Base-by-base conservation (phyloP, 2,797 vertebrate genomes). In the Eutrigla gurnardus region DNA sequence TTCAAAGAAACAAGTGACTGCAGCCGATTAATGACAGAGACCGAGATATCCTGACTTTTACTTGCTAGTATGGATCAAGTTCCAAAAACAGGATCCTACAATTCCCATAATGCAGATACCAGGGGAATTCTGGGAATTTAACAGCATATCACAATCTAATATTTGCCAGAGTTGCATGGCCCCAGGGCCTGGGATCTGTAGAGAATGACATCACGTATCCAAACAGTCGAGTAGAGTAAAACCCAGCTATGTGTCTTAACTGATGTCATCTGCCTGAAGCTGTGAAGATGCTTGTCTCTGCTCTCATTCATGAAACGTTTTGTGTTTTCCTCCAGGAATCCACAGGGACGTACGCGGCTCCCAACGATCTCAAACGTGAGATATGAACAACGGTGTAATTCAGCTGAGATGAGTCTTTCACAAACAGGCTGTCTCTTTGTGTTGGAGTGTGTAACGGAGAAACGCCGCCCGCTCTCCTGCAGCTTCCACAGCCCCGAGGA, bases 391-490 rank as follows among this genome's bases (percentile, higher is more conserved):
- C 47, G 55, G 57, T 6, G 47, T 65, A 66, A 82, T 73, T 85
- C 64, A 45, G n/a, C n/a, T 60, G 25, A 74, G 86, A 71, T 49
- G 35, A 77, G 59, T 53, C 50, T 76, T 72, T 77, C 39, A 73
- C 78, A 82, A 88, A 80, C 59, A 85, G 82, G 52, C 73, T 83
- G 79, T 73, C 47, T 82, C 79, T 88, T 88, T 87, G 81, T 90
- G 88, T 73, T 64, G 77, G 50, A 73, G 72, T 67, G 81, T 87
- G 77, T 79, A 75, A 83, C 62, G 47, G 32, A 85, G 84, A 75
- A 81, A 70, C 39, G 25, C 9, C 70, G 70, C 84, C 83, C 77
- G 76, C 60, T 70, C 60, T 70, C 78, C 74, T 84, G 43, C 65
- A 80, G 69, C 83, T 87, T 53, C 45, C 67, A 57, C 81, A 86